phyloP scores from a whole-genome alignment of 2,888 invertebrate genomes.

The Epinotia ramella region DNA sequence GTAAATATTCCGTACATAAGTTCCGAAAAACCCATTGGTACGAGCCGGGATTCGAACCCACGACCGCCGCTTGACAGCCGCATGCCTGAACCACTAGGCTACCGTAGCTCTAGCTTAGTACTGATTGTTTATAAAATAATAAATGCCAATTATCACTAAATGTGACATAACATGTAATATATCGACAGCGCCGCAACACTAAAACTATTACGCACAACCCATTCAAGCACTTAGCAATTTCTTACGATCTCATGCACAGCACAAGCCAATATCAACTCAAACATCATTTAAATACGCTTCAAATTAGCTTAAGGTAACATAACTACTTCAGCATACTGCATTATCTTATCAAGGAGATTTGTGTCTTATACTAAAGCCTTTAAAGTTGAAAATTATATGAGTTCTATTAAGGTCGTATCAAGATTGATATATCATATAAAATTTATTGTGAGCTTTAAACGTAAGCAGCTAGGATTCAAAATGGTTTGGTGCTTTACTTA shows the following conservation, averaged over 20 bases:
- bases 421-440: conserved; percentile 7
- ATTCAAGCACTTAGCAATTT: conserved; percentile 44
- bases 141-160: too few species aligned
- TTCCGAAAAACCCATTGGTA: too few species aligned
- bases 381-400: conserved; percentile 2
- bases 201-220: conserved; percentile 40
- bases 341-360: neutral
- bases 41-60: too few species aligned
- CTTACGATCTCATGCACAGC: conserved; percentile 32
- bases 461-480: neutral
- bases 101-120: too few species aligned
- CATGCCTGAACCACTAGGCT: too few species aligned
- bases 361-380: neutral
- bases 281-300: neutral
- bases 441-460: conserved; percentile 5
- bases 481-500: neutral
- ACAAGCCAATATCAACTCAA: conserved; percentile 7
- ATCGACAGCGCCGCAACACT: conserved; percentile 32
- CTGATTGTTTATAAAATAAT: too few species aligned
- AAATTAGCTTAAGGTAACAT: neutral
- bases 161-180: neutral
- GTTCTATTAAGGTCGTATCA: neutral
- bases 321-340: neutral
- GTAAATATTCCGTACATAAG: too few species aligned
- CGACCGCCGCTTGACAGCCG: too few species aligned